These are phyloP conservation scores for Sitobion miscanthi DNA, from an alignment of 1,140 invertebrate genomes.

Conservation along the genomic window DNA sequence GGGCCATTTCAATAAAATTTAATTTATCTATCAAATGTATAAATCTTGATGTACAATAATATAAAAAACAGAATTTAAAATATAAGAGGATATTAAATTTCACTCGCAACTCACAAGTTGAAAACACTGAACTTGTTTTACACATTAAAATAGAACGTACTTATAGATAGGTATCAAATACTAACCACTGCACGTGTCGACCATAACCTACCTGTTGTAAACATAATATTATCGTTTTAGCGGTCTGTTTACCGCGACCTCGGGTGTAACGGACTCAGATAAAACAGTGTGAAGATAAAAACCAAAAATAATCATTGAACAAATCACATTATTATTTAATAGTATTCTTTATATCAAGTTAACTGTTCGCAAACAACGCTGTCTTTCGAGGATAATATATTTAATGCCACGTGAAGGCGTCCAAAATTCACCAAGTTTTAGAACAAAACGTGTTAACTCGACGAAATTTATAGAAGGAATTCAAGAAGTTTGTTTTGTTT, in stretches of 20 bases:
- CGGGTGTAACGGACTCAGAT: neutral
- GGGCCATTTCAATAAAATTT: neutral
- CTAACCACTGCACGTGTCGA: neutral
- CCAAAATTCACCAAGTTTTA: neutral
- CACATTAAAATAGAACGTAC: conserved; percentile 13
- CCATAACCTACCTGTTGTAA: conserved; percentile 3
- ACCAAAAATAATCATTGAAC: neutral
- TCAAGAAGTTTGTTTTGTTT: neutral
- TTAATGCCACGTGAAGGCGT: neutral
- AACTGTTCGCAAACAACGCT: neutral
- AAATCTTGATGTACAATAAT: neutral
- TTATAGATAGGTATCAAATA: neutral
- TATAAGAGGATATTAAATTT: neutral
- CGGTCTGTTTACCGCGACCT: conserved; percentile 16
- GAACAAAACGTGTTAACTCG: neutral
- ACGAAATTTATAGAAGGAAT: neutral
- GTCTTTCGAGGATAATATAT: neutral
- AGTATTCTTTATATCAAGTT: neutral
- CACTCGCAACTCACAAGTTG: neutral
- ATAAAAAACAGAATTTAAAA: neutral
- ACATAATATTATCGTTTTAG: conserved; percentile 24
- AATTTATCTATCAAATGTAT: neutral
- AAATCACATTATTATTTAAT: neutral
- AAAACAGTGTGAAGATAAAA: neutral
- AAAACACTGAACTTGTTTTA: conserved; percentile 9